These are phyloP conservation scores for Corythoichthys haematopterus DNA, from an alignment of 2,113 vertebrate genomes.

Conservation along the genomic window DNA sequence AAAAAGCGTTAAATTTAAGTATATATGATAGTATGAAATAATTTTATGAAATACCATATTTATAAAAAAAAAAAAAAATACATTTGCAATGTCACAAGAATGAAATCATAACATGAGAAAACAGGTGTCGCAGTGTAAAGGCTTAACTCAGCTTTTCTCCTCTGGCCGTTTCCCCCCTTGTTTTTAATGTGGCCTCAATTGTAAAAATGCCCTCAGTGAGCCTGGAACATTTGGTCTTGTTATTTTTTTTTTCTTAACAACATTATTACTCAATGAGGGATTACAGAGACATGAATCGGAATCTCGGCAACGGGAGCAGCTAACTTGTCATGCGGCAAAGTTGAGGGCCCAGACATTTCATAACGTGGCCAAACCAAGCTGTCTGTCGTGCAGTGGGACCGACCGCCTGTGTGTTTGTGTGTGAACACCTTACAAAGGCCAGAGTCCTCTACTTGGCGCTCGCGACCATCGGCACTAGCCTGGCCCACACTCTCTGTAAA, in stretches of 20 bases:
- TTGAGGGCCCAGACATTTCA: slow-evolving; percentile 52
- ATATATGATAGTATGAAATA: background rate
- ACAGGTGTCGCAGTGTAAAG: background rate
- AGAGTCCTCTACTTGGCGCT: slow-evolving; percentile 60
- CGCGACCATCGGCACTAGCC: slow-evolving; percentile 55
- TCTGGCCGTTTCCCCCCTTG: background rate
- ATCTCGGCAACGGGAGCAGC: slow-evolving; percentile 43
- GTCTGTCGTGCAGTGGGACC: slow-evolving; percentile 48
- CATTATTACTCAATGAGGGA: slow-evolving; percentile 10
- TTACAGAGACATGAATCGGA: slow-evolving; percentile 44
- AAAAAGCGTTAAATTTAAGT: background rate
- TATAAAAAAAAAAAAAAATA: background rate
- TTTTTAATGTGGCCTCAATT: background rate
- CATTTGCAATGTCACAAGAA: background rate
- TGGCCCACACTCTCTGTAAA: slow-evolving; percentile 53
- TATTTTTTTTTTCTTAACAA: background rate
- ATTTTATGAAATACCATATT: background rate
- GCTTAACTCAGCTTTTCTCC: background rate
- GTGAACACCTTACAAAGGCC: slow-evolving; percentile 58
- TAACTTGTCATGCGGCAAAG: slow-evolving; percentile 60
- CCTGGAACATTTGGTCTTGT: background rate
- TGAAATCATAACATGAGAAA: background rate
- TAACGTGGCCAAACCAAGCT: slow-evolving; percentile 50
- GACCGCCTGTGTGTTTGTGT: slow-evolving; percentile 41
- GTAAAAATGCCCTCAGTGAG: background rate